Base-by-base conservation (phyloP, 2,113 vertebrate genomes). In the Sterna hirundo region DNA sequence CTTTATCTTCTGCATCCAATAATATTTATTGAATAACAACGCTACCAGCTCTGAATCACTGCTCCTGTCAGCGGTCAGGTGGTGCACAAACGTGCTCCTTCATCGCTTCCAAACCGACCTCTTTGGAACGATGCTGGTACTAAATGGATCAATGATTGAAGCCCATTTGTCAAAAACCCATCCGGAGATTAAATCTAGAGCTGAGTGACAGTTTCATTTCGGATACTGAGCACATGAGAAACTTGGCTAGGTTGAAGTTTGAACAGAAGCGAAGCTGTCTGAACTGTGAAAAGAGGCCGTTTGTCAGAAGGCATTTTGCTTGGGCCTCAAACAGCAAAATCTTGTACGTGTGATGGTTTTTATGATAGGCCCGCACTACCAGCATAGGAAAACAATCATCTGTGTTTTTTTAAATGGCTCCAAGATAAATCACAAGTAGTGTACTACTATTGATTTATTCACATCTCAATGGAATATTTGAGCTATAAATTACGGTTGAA, bases 391-490 rank as follows among this genome's bases (percentile, higher is more conserved):
- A 94, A 95, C 55, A 95, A 93, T 74, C 6, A 77, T 86, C 71
- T 80, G 55, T 46, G 52, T 1, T 86, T 95, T 94, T 91, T 84
- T 16, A 77, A 96, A 94, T 0, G 0, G 40, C 71, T 93, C 92
- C 83, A 93, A 96, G 90, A 97, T 96, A 96, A 97, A 96, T 95
- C 25, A 2, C 62, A 90, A 97, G 71, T 80, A 91, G 82, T 78
- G n/a, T 34, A 90, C 70, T 90, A 93, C 49, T 88, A 90, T 86
- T 96, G 96, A 97, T 97, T 96, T 96, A 96, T 96, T 96, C 97
- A 62, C 86, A 94, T 91, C 96, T 96, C 93, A 14, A 40, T 88
- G 95, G 93, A 96, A 90, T 95, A 96, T 91, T 90, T 91, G 58
- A 96, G 64, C 84, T 88, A 78, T 96, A 95, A 91, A 95, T 96